phyloP scores from a whole-genome alignment of 1,140 invertebrate genomes.

The Apis dorsata region DNA sequence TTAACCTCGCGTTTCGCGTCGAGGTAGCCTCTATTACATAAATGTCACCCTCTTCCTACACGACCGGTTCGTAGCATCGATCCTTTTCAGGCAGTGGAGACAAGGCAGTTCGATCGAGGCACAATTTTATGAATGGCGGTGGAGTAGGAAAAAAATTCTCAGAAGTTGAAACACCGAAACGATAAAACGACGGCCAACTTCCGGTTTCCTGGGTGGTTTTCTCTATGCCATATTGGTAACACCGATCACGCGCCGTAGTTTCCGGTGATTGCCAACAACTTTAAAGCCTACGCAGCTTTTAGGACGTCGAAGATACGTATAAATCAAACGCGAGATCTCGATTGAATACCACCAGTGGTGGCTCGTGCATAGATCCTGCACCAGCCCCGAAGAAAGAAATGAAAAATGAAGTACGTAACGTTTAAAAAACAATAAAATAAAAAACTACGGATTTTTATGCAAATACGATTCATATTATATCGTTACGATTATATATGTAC shows the following conservation, averaged over 20 bases:
- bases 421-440: too few species aligned
- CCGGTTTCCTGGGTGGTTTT: slow-evolving; percentile 65
- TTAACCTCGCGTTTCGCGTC: slow-evolving; percentile 66
- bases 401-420: too few species aligned
- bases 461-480: too few species aligned
- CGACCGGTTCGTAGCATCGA: not conserved
- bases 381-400: too few species aligned
- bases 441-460: too few species aligned
- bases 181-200: slow-evolving; percentile 50
- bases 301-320: slow-evolving; percentile 8
- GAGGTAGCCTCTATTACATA: slow-evolving; percentile 26
- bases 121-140: slow-evolving; percentile 8
- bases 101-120: too few species aligned
- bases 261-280: slow-evolving; percentile 56
- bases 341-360: slow-evolving; percentile 6
- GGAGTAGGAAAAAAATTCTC: slow-evolving; percentile 46
- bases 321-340: slow-evolving; percentile 44
- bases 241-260: slow-evolving; percentile 60
- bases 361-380: too few species aligned
- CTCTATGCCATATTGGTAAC: slow-evolving; percentile 56
- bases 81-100: not conserved
- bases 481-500: too few species aligned
- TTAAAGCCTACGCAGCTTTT: slow-evolving; percentile 33
- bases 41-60: slow-evolving; percentile 7
- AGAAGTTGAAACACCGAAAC: slow-evolving; percentile 60